Percentiles rank a stretch among this genome's conserved stretches.
These are phyloP conservation scores for Ostrea edulis DNA, from an alignment of 1,140 invertebrate species.

Conservation along the genomic window DNA sequence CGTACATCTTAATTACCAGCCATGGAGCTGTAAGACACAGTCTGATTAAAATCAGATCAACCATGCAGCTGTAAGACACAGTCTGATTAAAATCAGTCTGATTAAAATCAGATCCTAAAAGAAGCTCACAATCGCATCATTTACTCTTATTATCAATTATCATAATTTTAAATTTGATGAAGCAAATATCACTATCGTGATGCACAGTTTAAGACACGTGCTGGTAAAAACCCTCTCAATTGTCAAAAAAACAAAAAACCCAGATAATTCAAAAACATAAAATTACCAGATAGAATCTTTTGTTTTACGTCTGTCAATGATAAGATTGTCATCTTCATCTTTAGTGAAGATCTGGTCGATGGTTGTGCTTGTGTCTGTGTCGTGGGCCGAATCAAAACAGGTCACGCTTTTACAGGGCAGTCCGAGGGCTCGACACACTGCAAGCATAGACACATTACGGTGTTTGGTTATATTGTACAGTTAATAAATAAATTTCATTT, in stretches of 20 bases:
- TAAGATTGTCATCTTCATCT: constrained; percentile 79
- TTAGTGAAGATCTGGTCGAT: constrained; percentile 92
- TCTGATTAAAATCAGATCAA: too few relatives aligned
- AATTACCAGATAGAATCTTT: constrained; percentile 63
- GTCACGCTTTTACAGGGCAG: constrained; percentile 92
- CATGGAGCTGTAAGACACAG: neutral
- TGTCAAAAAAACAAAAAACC: neutral
- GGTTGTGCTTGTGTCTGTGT: constrained; percentile 92
- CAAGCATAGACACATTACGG: constrained; percentile 5
- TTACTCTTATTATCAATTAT: neutral
- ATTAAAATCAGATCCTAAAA: too few relatives aligned
- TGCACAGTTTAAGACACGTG: too few relatives aligned
- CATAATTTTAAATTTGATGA: neutral
- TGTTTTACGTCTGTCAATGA: neutral
- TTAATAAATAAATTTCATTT: too few relatives aligned
- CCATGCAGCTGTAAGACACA: too few relatives aligned
- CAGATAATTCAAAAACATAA: neutral
- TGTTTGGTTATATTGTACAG: too few relatives aligned
- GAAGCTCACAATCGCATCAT: too few relatives aligned
- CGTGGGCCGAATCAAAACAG: constrained; percentile 94
- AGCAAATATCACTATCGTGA: neutral
- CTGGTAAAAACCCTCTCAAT: neutral
- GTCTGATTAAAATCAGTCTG: too few relatives aligned
- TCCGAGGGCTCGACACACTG: constrained; percentile 92
- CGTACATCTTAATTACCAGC: neutral